Conservation (phyloP, 2,113 vertebrate genomes). For the Ursus arctos region DNA sequence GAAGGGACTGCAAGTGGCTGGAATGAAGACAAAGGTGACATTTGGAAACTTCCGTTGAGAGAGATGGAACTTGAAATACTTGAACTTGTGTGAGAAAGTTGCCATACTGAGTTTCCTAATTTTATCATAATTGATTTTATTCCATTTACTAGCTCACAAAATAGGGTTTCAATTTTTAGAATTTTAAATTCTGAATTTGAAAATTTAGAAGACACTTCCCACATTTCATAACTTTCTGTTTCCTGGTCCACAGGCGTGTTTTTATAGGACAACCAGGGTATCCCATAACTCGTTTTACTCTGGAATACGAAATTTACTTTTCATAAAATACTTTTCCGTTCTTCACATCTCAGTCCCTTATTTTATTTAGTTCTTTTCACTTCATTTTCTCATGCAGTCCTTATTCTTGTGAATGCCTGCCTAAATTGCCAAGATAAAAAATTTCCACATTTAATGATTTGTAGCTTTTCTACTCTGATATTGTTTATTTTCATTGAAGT, state of each 20-base stretch:
- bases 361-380: background rate
- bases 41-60: constrained; percentile 20
- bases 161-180: background rate
- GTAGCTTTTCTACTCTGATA: background rate
- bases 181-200: constrained; percentile 26
- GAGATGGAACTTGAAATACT: background rate
- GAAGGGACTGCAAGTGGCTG: background rate
- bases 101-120: background rate
- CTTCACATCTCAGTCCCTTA: background rate
- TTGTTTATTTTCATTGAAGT: constrained; percentile 17
- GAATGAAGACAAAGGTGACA: constrained; percentile 28
- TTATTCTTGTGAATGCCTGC: background rate
- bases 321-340: constrained; percentile 25
- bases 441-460: background rate
- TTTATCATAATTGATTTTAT: background rate
- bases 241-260: background rate
- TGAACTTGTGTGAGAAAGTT: constrained; percentile 50
- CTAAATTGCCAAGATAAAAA: background rate
- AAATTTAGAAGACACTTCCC: background rate
- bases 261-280: background rate
- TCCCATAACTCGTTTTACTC: constrained; percentile 17
- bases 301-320: constrained; percentile 51
- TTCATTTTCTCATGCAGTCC: background rate
- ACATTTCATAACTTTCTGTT: constrained; percentile 33
- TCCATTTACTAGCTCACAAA: background rate